These are phyloP conservation scores for Eulemur coronatus DNA, from an alignment of 2,797 vertebrate genomes.

Conservation along the genomic window DNA sequence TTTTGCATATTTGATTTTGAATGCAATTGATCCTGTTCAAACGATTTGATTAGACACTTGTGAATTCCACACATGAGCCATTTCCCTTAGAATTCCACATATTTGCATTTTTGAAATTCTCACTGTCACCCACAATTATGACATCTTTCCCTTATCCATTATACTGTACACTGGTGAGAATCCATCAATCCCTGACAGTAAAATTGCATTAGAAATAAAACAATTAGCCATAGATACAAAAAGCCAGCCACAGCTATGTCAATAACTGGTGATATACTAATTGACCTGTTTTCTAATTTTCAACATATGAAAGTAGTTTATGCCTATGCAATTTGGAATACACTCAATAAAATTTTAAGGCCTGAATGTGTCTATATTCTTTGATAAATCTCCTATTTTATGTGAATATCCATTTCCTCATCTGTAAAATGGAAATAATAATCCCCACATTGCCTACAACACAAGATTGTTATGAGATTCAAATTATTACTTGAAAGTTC, in stretches of 20 bases:
- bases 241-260: not conserved
- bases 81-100: not conserved
- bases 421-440: constrained; percentile 30
- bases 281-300: not conserved
- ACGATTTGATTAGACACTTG: not conserved
- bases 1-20: not conserved
- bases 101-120: not conserved
- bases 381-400: not conserved
- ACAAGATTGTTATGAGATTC: not conserved
- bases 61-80: not conserved
- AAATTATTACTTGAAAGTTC: not conserved
- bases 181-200: not conserved
- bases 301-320: not conserved
- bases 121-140: not conserved
- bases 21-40: not conserved
- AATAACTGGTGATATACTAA: not conserved
- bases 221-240: not conserved
- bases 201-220: not conserved
- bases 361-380: not conserved
- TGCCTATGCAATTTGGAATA: not conserved
- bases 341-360: not conserved
- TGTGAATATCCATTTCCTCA: not conserved
- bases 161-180: not conserved
- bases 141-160: not conserved
- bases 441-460: not conserved